Base-by-base conservation (phyloP, 2,113 vertebrate genomes). In the Rhea americana region DNA sequence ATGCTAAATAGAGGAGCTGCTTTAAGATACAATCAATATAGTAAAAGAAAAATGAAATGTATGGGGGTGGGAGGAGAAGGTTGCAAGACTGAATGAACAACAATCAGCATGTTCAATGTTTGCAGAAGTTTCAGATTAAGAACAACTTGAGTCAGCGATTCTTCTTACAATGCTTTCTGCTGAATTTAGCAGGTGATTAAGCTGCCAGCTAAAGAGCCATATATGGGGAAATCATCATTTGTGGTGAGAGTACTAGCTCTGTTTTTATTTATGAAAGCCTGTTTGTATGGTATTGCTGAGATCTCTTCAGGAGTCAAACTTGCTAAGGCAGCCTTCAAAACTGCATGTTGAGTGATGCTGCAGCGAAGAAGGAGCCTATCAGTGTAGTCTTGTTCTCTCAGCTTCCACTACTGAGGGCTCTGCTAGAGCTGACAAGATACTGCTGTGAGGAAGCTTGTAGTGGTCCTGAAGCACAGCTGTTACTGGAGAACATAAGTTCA, bases 311-410 rank as follows among this genome's bases (percentile, higher is more conserved):
- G 51, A 77, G 32, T 61, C 68, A 58, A 63, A 53, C n/a, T 5
- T 94, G 2, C 20, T 93, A 59, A 85, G 45, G n/a, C 18, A 73
- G 14, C 25, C 16, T 93, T 94, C 11, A 37, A 76, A 93, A 67
- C 22, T 37, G 8, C 51, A 53, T 89, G 30, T 35, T 83, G 56
- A 94, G 66, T 79, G 17, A 51, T 3, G 5, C 56, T 93, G 17
- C 13, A 89, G 28, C 6, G 82, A 76, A 75, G 50, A 58, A 59
- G 30, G 7, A 80, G 1, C 21, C 24, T 81, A 76, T 85, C 56
- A 62, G 7, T 45, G 30, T 7, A 43, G 22, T 20, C 65, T 47
- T 75, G 25, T 90, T 95, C 80, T 84, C 13, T 1, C 11, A 5
- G n/a, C 25, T 94, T 66, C 17, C 30, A 14, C 13, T 68, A 35